These are phyloP conservation scores for Allygus modestus DNA, from an alignment of 2,888 invertebrate genomes.

Conservation along the genomic window DNA sequence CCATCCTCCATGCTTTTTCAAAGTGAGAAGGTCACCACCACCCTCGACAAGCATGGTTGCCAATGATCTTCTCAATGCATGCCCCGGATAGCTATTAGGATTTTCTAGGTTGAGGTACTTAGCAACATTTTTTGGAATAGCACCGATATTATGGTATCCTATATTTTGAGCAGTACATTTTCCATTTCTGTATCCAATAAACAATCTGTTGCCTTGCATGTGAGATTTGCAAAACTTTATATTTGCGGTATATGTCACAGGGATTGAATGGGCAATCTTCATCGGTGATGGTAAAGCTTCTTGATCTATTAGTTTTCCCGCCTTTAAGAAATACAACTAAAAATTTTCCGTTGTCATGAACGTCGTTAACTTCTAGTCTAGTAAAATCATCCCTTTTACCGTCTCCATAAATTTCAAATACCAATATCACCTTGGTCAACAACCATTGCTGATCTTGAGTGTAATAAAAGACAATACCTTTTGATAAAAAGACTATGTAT, in stretches of 20 bases:
- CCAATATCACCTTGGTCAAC: constrained; percentile 16
- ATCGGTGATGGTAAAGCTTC: constrained; percentile 14
- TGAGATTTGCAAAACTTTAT: background rate
- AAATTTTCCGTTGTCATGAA: constrained; percentile 14
- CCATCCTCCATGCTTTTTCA: constrained; percentile 40
- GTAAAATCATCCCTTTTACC: constrained; percentile 19
- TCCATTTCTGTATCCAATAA: no score
- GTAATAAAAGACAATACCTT: no score
- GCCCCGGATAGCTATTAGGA: background rate
- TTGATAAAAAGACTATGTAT: no score
- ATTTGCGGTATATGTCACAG: background rate
- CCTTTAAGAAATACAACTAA: background rate
- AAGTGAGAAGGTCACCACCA: constrained; percentile 7
- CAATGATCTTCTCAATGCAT: background rate
- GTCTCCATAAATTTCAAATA: constrained; percentile 9
- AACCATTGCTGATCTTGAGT: constrained; percentile 29
- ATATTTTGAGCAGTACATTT: background rate
- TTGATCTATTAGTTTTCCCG: constrained; percentile 11
- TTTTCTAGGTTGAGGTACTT: background rate
- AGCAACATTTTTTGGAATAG: background rate
- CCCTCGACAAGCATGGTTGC: constrained; percentile 26
- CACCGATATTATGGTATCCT: background rate
- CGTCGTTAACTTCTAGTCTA: background rate
- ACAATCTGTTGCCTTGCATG: background rate
- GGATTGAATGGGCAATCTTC: constrained; percentile 34